Conservation (phyloP, 2,797 vertebrate species). For the Mormyrus hasselquistii region DNA sequence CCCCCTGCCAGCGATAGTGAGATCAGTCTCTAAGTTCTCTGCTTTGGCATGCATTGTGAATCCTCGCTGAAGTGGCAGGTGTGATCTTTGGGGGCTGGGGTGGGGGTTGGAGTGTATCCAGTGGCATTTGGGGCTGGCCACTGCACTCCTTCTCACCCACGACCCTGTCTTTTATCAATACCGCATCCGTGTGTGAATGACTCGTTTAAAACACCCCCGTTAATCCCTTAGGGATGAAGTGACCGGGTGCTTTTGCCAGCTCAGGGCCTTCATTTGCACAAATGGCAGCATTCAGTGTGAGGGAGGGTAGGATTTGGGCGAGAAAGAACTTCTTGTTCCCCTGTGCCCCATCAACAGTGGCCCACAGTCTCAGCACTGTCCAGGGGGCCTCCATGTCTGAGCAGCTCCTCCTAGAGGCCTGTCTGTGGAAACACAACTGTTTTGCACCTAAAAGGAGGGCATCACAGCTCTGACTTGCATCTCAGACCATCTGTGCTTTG, state of each 20-base stretch:
- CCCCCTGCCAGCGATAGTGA: neutral
- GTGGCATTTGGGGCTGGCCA: neutral
- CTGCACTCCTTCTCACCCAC: neutral
- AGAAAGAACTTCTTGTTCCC: neutral
- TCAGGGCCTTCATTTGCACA: neutral
- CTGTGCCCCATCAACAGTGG: neutral
- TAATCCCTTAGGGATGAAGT: neutral
- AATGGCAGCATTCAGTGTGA: neutral
- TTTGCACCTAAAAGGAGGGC: neutral
- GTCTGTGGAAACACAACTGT: neutral
- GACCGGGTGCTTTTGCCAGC: neutral
- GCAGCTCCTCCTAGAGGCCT: neutral
- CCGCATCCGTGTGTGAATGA: neutral
- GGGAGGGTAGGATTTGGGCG: neutral
- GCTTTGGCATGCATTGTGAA: neutral
- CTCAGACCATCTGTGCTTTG: neutral
- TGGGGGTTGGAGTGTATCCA: neutral
- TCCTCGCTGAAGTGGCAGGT: neutral
- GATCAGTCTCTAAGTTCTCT: neutral
- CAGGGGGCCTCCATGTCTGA: neutral
- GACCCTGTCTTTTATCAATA: neutral
- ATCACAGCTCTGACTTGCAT: neutral
- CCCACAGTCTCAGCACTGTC: neutral
- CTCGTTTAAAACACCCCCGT: neutral
- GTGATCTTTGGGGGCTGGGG: neutral